Evolutionary conservation across 2,113 vertebrate species (phyloP).

Genomic region (Ochotona princeps): DNA sequence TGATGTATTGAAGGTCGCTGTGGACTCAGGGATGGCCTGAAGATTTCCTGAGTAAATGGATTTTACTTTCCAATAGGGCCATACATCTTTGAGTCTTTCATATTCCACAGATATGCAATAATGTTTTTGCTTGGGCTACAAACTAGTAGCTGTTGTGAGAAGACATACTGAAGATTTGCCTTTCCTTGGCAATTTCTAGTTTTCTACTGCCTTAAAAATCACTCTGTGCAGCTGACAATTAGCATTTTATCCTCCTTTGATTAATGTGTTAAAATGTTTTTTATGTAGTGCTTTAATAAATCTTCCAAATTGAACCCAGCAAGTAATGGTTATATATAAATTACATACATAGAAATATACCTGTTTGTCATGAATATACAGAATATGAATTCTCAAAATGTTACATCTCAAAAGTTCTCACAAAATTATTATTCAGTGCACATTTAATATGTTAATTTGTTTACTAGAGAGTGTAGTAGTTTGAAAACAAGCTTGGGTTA

Average conservation of each 20-base stretch:
- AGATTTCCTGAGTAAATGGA: constrained; percentile 1
- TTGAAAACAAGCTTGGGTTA: constrained; percentile 17
- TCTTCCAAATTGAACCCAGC: not conserved
- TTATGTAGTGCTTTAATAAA: not conserved
- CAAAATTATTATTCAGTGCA: not conserved
- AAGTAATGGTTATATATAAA: not conserved
- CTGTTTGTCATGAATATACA: not conserved
- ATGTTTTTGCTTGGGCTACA: not conserved
- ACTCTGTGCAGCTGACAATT: not conserved
- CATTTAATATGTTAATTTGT: constrained; percentile 31
- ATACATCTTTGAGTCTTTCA: not conserved
- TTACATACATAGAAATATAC: not conserved
- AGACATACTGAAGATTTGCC: not conserved
- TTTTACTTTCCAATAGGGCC: not conserved
- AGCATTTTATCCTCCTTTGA: constrained; percentile 40
- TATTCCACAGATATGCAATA: not conserved
- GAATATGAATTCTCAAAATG: not conserved
- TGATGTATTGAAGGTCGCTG: not conserved
- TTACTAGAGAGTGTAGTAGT: not conserved
- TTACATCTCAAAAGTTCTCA: not conserved
- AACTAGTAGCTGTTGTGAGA: not conserved
- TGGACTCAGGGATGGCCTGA: not conserved
- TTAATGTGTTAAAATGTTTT: constrained; percentile 10
- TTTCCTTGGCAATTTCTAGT: not conserved
- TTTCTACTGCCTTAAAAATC: constrained; percentile 34